Evolutionary conservation across 2,113 vertebrate species (phyloP).

Genomic region (Spea multiplicata): DNA sequence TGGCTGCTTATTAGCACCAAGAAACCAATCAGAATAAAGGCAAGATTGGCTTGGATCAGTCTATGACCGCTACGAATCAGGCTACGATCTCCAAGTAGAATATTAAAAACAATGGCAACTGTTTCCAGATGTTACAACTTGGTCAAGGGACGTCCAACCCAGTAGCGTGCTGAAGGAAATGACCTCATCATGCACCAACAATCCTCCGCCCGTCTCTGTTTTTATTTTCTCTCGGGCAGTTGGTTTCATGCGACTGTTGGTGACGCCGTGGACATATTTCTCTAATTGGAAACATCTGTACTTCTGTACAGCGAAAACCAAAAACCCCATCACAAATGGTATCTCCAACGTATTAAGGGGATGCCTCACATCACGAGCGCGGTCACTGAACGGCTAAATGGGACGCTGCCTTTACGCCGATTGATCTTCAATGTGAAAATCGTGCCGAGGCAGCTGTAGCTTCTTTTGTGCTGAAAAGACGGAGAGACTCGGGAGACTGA

Average conservation of each 20-base stretch:
- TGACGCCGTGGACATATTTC: conserved; percentile 31
- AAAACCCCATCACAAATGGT: conserved; percentile 38
- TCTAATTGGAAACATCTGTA: conserved; percentile 44
- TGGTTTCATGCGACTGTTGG: conserved; percentile 25
- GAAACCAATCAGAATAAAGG: too few species aligned
- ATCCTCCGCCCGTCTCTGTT: neutral
- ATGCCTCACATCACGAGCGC: conserved; percentile 30
- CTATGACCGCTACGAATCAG: too few species aligned
- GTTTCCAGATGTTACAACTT: conserved; percentile 21
- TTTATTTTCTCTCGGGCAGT: neutral
- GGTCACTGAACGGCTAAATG: conserved; percentile 20
- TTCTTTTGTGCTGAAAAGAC: conserved; percentile 5
- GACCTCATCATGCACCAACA: conserved; percentile 15
- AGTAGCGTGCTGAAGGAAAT: conserved; percentile 18
- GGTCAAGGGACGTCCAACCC: conserved; percentile 19
- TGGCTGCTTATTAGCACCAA: too few species aligned
- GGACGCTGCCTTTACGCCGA: conserved; percentile 29
- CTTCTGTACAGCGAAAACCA: conserved; percentile 26
- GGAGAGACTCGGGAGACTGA: neutral
- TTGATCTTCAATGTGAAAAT: conserved; percentile 17
- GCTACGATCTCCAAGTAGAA: neutral
- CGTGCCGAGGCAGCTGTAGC: conserved; percentile 16
- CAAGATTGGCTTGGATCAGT: too few species aligned
- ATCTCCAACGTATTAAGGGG: conserved; percentile 34
- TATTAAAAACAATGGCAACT: neutral